Evolutionary conservation across 2,113 vertebrate species (phyloP), one percentile per base, ranked within the genome.

Genomic region (Semnornis frantzii): DNA sequence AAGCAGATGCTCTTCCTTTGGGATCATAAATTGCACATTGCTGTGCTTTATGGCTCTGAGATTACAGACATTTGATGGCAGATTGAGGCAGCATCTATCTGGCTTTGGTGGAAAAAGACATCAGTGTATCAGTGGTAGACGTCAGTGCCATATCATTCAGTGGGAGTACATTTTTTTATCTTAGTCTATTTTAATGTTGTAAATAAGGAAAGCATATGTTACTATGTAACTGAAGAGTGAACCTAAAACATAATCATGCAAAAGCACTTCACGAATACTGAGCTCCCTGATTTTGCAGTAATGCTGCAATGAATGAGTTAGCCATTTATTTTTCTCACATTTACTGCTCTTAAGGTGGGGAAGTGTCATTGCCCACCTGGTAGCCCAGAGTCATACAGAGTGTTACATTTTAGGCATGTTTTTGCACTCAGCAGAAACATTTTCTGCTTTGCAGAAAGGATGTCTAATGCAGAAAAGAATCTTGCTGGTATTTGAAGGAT

Each of bases 191-290:
- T 91, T 78, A 89, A 62, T 21, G 4, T 25, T 69, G 37, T 62
- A 92, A 85, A 96, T 19, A 87, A 75, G 70, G 76, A 89, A 95
- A 91, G 23, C 80, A 65, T 87, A 81, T 92, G 94, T 59, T 91
- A 72, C 90, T 95, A 81, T 62, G 54, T 34, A 95, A 87, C 58
- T 44, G 24, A 78, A 52, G 31, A 83, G 57, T 10, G 34, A 87
- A 73, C 44, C 52, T 63, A 28, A 80, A 91, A 87, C 90, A 81
- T n/a, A 83, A 39, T 4, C 33, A 15, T 10, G 30, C 31, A 75
- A 33, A 82, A 48, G 6, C 33, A 48, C 33, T 82, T 80, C 57
- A 74, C 75, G 78, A 96, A 83, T 60, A 60, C 37, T 27, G 55
- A 52, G 15, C 31, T 91, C 57, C 54, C n/a, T 39, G 15, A 64